phyloP scores from a whole-genome alignment of 2,888 invertebrate species.

The Copidosoma aretas region DNA sequence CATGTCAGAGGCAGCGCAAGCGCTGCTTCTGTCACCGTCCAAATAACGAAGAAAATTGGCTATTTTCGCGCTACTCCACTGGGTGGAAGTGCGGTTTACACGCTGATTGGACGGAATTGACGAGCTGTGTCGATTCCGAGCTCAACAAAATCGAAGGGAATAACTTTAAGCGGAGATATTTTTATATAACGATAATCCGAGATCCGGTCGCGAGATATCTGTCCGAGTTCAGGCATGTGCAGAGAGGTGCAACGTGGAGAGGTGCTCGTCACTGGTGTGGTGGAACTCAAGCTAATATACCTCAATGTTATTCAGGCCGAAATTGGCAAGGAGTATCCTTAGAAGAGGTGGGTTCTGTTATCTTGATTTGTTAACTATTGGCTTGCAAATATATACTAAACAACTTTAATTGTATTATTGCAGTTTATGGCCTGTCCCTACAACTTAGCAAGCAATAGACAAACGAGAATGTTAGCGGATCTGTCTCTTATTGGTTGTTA shows the following conservation, averaged over 20 bases:
- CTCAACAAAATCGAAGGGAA: conserved; percentile 90
- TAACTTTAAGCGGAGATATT: conserved; percentile 83
- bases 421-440: conserved; percentile 89
- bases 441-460: conserved; percentile 95
- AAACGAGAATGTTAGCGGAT: conserved; percentile 97
- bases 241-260: conserved; percentile 96
- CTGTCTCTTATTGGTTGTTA: conserved; percentile 95
- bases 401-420: conserved; percentile 7
- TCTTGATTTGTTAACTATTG: conserved; percentile 19
- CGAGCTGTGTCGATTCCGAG: conserved; percentile 88
- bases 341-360: conserved; percentile 63
- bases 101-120: conserved; percentile 98
- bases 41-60: conserved; percentile 93
- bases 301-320: conserved; percentile 78
- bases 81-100: conserved; percentile 99
- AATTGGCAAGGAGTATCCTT: conserved; percentile 90
- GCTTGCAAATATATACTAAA: background rate
- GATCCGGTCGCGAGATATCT: conserved; percentile 93
- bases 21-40: conserved; percentile 92
- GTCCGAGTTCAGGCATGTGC: conserved; percentile 96
- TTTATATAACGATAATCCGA: conserved; percentile 93
- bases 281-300: conserved; percentile 79
- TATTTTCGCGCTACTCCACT: conserved; percentile 96
- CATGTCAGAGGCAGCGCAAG: conserved; percentile 87
- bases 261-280: conserved; percentile 72